Evolutionary conservation across 37 sponge, comb jelly and placozoan species (phyloP), one percentile per base, ranked within the genome.

Genomic region (Geodia barretti): DNA sequence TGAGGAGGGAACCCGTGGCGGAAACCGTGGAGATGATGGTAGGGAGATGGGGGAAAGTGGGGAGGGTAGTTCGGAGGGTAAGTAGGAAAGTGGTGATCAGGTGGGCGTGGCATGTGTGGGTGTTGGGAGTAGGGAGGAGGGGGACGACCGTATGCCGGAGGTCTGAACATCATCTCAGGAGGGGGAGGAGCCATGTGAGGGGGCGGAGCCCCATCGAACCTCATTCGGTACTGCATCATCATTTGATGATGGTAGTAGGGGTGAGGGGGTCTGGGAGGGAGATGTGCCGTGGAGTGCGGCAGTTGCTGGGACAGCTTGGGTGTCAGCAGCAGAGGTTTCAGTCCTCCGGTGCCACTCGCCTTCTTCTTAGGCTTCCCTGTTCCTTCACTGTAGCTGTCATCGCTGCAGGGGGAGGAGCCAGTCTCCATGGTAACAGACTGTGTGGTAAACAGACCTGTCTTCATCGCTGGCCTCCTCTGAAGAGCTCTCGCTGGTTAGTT

Each of bases 401-500:
- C 83, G 66, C 79, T 85, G 59, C 24, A 66, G 4, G 66, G 26
- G 39, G 23, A n/a, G 54, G 58, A 4, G 74, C 21, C 21, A 25
- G 24, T 71, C 39, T 71, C 4, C 24, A 71, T 30, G 38, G 24
- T 7, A 38, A 24, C 23, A 36, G 30, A 39, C 4, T n/a, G n/a
- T n/a, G n/a, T n/a, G n/a, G n/a, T n/a, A n/a, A n/a, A n/a, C n/a
- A n/a, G n/a, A 66, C 84, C 68, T 75, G 20, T 72, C 87, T 39
- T 34, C 70, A 0, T 79, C 85, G 37, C 79, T 78, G 38, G 83
- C 90, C 23, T 89, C 89, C 54, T 89, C 86, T 65, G 69, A 68
- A 30, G 87, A 87, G 76, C 87, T 87, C 87, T 87, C 87, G 36
- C 80, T 79, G 4, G 87, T 87, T 25, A 87, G 76, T 19, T 87